These are phyloP conservation scores for Chrosomus eos DNA, from an alignment of 2,797 vertebrate genomes.

Conservation along the genomic window DNA sequence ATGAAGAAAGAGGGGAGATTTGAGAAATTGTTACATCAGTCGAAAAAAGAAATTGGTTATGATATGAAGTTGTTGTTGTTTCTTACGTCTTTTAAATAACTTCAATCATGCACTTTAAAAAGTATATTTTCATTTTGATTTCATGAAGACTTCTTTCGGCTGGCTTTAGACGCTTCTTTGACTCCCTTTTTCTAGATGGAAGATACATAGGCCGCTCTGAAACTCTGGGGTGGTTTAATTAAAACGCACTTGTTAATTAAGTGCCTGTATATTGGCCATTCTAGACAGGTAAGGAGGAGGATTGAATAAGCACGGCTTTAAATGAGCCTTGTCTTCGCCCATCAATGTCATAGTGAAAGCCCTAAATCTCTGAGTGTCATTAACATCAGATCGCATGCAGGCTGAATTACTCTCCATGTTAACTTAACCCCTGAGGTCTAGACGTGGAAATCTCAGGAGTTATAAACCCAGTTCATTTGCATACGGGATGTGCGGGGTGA, in stretches of 20 bases:
- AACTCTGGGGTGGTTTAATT: slow-evolving; percentile 62
- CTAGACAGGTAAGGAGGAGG: slow-evolving; percentile 48
- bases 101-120: neutral
- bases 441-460: slow-evolving; percentile 67
- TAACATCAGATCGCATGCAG: slow-evolving; percentile 35
- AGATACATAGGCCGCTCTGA: slow-evolving; percentile 3
- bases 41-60: neutral
- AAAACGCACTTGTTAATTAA: slow-evolving; percentile 63
- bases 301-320: neutral
- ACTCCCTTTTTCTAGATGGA: neutral
- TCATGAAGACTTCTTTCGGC: neutral
- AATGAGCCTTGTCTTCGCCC: neutral
- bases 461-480: slow-evolving; percentile 69
- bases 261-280: slow-evolving; percentile 61
- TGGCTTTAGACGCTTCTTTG: too few relatives aligned
- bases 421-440: slow-evolving; percentile 70
- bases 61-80: neutral
- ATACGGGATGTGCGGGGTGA: slow-evolving; percentile 55
- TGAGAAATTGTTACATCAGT: neutral
- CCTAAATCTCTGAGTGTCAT: slow-evolving; percentile 8
- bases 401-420: slow-evolving; percentile 57
- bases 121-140: neutral
- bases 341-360: slow-evolving; percentile 29
- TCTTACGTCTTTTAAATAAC: neutral
- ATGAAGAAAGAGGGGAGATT: neutral